Evolutionary conservation across 2,888 invertebrate genomes (phyloP).

Genomic region (Lissocephala sabroskyi): DNA sequence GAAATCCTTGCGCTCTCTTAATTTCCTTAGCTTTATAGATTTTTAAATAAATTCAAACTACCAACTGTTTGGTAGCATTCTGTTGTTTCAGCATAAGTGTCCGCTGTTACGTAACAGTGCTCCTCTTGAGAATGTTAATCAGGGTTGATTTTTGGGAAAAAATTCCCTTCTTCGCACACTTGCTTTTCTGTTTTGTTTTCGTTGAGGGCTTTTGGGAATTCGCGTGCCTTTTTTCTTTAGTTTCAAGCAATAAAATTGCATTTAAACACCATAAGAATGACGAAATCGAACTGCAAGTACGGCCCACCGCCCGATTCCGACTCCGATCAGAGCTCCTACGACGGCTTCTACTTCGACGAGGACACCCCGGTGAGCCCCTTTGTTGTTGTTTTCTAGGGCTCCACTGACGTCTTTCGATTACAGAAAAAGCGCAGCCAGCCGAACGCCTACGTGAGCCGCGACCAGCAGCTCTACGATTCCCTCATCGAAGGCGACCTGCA

Average conservation of each 20-base stretch:
- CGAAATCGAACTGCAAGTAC: conserved; percentile 24
- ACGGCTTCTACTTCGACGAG: conserved; percentile 65
- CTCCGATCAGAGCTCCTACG: conserved; percentile 66
- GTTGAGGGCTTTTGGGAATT: conserved; percentile 23
- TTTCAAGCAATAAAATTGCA: neutral
- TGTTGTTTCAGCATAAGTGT: no score
- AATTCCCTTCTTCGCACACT: no score
- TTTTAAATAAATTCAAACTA: no score
- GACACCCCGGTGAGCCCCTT: conserved; percentile 45
- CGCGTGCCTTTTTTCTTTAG: neutral
- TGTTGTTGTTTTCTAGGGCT: neutral
- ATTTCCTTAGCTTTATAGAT: no score
- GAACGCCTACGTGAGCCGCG: conserved; percentile 12
- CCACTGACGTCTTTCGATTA: neutral
- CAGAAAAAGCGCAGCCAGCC: conserved; percentile 26
- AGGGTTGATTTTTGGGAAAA: no score
- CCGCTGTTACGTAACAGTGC: no score
- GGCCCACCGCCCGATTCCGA: conserved; percentile 61
- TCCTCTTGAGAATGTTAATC: no score
- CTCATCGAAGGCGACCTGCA: conserved; percentile 45
- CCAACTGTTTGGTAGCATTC: no score
- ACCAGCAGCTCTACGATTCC: conserved; percentile 47
- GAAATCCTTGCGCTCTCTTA: no score
- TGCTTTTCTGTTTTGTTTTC: conserved; percentile 16
- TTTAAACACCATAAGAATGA: conserved; percentile 21